Evolutionary conservation across 1,140 invertebrate species (phyloP), one percentile per base, ranked within the genome.

Genomic region (Drosophila insularis): DNA sequence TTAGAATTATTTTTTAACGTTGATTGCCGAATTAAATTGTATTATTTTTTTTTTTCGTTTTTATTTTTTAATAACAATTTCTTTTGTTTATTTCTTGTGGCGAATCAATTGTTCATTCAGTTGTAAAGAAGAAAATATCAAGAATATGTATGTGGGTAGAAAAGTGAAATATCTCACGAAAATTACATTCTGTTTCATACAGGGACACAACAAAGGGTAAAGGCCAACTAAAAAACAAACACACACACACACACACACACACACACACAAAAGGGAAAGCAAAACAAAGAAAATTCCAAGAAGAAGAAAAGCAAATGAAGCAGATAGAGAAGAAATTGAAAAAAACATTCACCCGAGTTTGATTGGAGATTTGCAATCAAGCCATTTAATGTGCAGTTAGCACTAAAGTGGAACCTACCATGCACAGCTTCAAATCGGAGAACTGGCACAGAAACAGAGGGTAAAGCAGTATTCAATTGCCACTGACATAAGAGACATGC

Each of bases 321-420:
- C 23, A 27, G 37, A 65, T 13, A 32, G 10, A 23, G 35, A 56
- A 58, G 60, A 21, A 4, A 10, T 14, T 27, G 60, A 40, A 70
- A 63, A 53, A 63, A 37, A 21, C 68, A 78, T 69, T 81, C 74
- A 75, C 74, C 78, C 40, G 64, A 63, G 53, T 65, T 63, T 66
- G 78, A 81, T 85, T 78, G 68, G 63, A 73, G 74, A 69, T 68
- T 68, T 78, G 74, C 81, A 77, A 87, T 81, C 82, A 85, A 87
- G 79, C 68, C 72, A 69, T 81, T 81, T 86, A 86, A 86, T 87
- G 78, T 87, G 75, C 82, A 87, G 81, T 87, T 86, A 79, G 69
- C 68, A 76, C 74, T 71, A 80, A 75, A 78, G 62, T 81, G 81
- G 68, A 71, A 62, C 59, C 71, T 73, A 63, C 71, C 35, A 37